A percentile compares a stretch with the other conserved stretches of the same genome.
Evolutionary conservation across 2,113 vertebrate species (phyloP).

Genomic region (Jacana jacana): DNA sequence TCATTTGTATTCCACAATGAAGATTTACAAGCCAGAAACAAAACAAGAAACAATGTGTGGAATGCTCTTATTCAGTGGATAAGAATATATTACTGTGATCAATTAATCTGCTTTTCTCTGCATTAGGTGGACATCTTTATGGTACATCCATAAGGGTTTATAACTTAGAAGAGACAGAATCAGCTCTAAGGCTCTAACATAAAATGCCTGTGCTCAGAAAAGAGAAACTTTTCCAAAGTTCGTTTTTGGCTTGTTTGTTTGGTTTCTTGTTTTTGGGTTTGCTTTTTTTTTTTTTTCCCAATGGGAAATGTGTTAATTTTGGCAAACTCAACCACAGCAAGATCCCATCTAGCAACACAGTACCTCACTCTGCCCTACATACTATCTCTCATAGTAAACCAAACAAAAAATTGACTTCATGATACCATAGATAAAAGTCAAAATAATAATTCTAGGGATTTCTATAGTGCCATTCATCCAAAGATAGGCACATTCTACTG

Average conservation of each 20-base stretch:
- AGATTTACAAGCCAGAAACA: slow-evolving; percentile 64
- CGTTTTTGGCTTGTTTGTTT: too few relatives aligned
- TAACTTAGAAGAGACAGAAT: slow-evolving; percentile 57
- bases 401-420: neutral
- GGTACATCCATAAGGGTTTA: slow-evolving; percentile 54
- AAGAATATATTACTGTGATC: slow-evolving; percentile 59
- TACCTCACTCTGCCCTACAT: neutral
- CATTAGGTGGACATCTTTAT: slow-evolving; percentile 60
- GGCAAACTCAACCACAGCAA: neutral
- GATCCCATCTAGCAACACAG: neutral
- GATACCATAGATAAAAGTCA: neutral
- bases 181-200: slow-evolving; percentile 27
- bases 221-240: slow-evolving; percentile 42
- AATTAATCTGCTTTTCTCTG: slow-evolving; percentile 65
- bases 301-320: slow-evolving; percentile 8
- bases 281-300: neutral
- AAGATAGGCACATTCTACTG: neutral
- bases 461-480: neutral
- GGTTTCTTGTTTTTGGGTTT: too few relatives aligned
- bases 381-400: neutral
- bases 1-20: slow-evolving; percentile 53
- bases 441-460: neutral
- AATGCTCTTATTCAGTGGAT: slow-evolving; percentile 29
- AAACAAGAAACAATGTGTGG: slow-evolving; percentile 15
- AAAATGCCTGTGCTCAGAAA: slow-evolving; percentile 39